Percentiles rank a stretch among this genome's conserved stretches.
Conservation (phyloP, 2,888 invertebrate genomes). For the Drosophila affinis region DNA sequence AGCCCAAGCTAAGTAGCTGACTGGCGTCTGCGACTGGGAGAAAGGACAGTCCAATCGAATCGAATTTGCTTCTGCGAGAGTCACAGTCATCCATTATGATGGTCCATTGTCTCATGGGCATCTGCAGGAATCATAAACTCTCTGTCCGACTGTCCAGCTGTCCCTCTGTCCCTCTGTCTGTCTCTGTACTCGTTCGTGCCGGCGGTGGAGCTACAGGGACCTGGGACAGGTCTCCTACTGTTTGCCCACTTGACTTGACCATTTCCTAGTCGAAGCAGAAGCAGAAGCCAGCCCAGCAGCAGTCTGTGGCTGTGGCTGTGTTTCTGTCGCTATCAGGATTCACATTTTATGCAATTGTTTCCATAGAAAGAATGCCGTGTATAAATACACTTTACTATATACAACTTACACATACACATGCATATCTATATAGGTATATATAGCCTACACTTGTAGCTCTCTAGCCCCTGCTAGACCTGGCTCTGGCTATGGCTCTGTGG, state of each 20-base stretch:
- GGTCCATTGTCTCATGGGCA: conserved; percentile 31
- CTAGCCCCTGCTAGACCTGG: neutral
- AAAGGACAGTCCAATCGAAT: neutral
- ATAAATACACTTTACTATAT: conserved; percentile 24
- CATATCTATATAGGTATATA: conserved; percentile 22
- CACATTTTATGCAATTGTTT: conserved; percentile 80
- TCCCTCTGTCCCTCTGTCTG: neutral
- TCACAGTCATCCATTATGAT: conserved; percentile 24
- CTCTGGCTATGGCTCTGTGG: neutral
- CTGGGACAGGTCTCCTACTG: conserved; percentile 34
- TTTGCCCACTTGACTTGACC: conserved; percentile 47
- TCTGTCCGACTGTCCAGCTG: neutral
- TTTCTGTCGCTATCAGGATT: conserved; percentile 75
- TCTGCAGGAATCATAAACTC: conserved; percentile 41
- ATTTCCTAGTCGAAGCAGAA: conserved; percentile 19
- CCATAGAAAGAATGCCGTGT: conserved; percentile 57
- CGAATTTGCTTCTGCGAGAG: neutral
- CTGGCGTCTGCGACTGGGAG: neutral
- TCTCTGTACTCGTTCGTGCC: too few species aligned
- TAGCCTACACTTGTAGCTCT: conserved; percentile 26
- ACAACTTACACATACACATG: conserved; percentile 12
- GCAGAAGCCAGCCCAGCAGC: neutral
- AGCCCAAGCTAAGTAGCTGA: neutral
- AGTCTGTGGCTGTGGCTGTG: conserved; percentile 40
- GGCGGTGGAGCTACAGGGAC: neutral